Conservation (phyloP, 2,113 vertebrate genomes). For the Calyptommatus sinebrachiatus region DNA sequence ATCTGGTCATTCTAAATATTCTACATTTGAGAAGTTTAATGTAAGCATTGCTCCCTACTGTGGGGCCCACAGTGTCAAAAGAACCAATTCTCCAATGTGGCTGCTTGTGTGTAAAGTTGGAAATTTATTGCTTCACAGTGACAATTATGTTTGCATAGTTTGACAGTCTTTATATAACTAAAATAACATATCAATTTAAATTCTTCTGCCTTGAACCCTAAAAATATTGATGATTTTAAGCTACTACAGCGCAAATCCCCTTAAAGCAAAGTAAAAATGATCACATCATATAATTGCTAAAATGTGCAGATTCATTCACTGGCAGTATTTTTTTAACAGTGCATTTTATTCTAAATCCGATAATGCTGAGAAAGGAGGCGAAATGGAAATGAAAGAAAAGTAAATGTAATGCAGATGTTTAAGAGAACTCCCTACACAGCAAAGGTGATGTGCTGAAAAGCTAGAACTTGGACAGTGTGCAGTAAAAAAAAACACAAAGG, state of each 20-base stretch:
- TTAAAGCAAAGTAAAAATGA: background rate
- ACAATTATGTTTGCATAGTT: background rate
- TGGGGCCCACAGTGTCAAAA: no score
- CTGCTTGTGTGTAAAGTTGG: background rate
- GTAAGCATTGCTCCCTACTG: no score
- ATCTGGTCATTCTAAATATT: no score
- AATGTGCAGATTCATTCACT: background rate
- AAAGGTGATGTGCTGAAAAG: constrained; percentile 61
- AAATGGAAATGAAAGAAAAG: constrained; percentile 54
- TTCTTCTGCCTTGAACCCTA: constrained; percentile 20
- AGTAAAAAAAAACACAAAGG: constrained; percentile 43
- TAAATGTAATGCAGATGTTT: constrained; percentile 65
- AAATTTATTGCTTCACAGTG: background rate
- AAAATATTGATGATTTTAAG: constrained; percentile 24
- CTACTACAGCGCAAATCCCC: constrained; percentile 32
- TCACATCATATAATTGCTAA: background rate
- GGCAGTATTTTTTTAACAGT: background rate
- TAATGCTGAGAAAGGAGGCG: constrained; percentile 43
- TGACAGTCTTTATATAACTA: constrained; percentile 16
- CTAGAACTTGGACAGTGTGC: constrained; percentile 35
- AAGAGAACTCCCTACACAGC: constrained; percentile 44
- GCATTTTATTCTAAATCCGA: constrained; percentile 44
- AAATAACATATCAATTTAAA: constrained; percentile 39
- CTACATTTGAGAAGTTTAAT: no score
- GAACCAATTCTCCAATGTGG: background rate